Evolutionary conservation across 1,140 invertebrate genomes (phyloP).

Genomic region (Leptinotarsa lineolata): DNA sequence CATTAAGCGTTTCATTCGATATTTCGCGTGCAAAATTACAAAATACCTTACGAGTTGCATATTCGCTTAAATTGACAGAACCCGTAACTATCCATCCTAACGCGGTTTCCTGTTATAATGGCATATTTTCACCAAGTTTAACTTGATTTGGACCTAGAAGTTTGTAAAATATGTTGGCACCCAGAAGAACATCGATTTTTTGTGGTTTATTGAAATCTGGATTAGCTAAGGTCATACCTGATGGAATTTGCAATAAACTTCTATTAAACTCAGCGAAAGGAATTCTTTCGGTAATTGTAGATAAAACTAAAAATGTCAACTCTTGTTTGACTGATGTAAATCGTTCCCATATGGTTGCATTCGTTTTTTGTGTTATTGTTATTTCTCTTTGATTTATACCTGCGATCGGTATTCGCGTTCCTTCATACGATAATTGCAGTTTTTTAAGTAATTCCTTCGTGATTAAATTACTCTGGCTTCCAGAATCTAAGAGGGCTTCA

Average conservation of each 20-base stretch:
- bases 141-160: too few relatives aligned
- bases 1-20: too few relatives aligned
- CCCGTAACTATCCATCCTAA: too few relatives aligned
- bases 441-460: too few relatives aligned
- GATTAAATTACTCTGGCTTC: too few relatives aligned
- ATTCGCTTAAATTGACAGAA: conserved; percentile 42
- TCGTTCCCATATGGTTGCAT: background rate
- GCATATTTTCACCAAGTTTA: too few relatives aligned
- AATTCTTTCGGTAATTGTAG: conserved; percentile 33
- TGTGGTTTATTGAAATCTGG: conserved; percentile 36
- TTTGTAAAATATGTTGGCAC: conserved; percentile 40
- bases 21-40: too few relatives aligned
- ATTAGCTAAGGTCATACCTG: conserved; percentile 35
- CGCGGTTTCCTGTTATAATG: too few relatives aligned
- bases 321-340: background rate
- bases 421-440: too few relatives aligned
- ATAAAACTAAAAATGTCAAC: background rate
- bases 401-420: too few relatives aligned
- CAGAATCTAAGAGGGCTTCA: too few relatives aligned
- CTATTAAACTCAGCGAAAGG: conserved; percentile 21
- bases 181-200: conserved; percentile 46
- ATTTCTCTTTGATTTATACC: conserved; percentile 27
- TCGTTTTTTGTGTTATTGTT: background rate
- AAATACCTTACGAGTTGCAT: background rate
- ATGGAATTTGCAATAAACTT: background rate